Conservation (phyloP, 2,888 invertebrate genomes). For the Hypsopygia costalis region DNA sequence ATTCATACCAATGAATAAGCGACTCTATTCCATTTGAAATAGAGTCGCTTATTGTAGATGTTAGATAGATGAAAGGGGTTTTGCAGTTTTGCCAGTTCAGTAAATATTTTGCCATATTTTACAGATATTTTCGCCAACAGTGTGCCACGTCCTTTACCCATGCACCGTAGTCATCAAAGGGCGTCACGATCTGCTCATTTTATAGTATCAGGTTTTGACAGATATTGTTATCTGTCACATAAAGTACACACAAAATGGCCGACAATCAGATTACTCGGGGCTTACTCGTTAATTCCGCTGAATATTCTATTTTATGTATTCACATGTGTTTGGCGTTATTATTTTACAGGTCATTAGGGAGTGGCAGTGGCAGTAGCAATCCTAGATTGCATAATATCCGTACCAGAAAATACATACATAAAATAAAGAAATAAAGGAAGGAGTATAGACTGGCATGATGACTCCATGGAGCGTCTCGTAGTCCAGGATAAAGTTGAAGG, state of each 20-base stretch:
- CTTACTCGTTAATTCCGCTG: slow-evolving; percentile 41
- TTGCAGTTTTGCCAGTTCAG: no score
- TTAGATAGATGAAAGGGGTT: no score
- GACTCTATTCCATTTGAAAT: no score
- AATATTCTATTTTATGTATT: slow-evolving; percentile 20
- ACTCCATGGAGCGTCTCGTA: no score
- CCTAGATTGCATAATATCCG: slow-evolving; percentile 9
- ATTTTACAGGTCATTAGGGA: slow-evolving; percentile 7
- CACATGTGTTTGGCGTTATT: slow-evolving; percentile 10
- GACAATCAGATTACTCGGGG: slow-evolving; percentile 39
- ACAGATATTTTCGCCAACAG: slow-evolving; percentile 16
- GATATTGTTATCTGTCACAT: slow-evolving; percentile 64
- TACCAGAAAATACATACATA: no score
- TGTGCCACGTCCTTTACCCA: slow-evolving; percentile 14
- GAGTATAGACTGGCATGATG: no score
- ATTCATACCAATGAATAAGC: no score
- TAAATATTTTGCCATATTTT: no score
- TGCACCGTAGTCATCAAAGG: slow-evolving; percentile 35
- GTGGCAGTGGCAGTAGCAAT: background rate
- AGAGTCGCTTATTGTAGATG: no score
- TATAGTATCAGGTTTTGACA: slow-evolving; percentile 72
- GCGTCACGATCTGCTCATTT: slow-evolving; percentile 55
- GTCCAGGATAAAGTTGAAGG: no score
- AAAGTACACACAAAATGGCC: slow-evolving; percentile 53
- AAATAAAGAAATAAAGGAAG: no score